Percentiles rank a stretch among this genome's conserved stretches.
Conservation (phyloP, 2,797 vertebrate species). For the Picus viridis region DNA sequence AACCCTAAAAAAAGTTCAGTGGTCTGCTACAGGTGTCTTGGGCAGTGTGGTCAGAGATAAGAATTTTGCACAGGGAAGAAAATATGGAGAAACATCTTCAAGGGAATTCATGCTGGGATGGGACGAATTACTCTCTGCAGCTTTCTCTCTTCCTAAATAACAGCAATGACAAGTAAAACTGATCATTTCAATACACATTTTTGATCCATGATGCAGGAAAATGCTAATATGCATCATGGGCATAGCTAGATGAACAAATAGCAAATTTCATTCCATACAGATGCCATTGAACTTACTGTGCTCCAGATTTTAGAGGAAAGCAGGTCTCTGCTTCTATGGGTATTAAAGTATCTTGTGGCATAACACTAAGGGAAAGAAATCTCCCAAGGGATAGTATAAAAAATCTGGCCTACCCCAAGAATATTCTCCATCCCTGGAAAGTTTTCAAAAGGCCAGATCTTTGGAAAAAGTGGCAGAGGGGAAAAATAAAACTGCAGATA, state of each 20-base stretch:
- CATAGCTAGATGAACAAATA: neutral
- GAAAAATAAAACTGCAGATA: constrained; percentile 20
- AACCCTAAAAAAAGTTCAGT: neutral
- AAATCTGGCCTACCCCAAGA: neutral
- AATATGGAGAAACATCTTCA: neutral
- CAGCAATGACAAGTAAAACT: neutral
- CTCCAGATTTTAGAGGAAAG: neutral
- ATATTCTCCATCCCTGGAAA: neutral
- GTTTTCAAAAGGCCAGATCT: constrained; percentile 19
- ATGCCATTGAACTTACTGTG: neutral
- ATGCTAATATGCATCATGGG: neutral
- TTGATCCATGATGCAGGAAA: neutral
- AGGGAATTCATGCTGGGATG: neutral
- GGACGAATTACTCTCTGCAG: neutral
- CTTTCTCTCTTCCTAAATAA: neutral
- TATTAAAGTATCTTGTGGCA: neutral
- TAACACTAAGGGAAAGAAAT: neutral
- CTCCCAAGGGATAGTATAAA: neutral
- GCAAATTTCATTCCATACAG: neutral
- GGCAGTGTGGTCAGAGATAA: neutral
- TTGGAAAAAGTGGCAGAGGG: neutral
- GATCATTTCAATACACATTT: neutral
- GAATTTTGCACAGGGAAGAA: neutral
- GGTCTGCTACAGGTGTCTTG: neutral
- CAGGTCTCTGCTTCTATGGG: neutral